Conservation (phyloP, 2,888 invertebrate genomes). For the Danaus chrysippus region DNA sequence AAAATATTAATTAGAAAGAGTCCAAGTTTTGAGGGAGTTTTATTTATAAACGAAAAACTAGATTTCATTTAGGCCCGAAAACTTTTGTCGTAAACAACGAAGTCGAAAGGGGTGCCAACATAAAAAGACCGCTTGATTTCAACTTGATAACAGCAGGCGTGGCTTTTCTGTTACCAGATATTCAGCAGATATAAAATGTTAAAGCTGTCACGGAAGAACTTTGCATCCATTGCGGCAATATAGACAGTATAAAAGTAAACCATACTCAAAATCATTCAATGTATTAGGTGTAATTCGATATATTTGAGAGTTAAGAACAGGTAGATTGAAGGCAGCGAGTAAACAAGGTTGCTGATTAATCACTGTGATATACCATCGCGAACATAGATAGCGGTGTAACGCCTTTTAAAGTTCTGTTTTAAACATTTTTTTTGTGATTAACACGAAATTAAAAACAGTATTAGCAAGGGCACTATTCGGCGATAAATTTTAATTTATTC, state of each 20-base stretch:
- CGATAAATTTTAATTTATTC: no score
- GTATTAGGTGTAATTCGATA: constrained; percentile 13
- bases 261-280: constrained; percentile 22
- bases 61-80: constrained; percentile 38
- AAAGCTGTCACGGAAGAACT: not conserved
- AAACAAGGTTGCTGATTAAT: constrained; percentile 65
- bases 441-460: not conserved
- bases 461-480: no score
- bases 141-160: constrained; percentile 61
- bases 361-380: constrained; percentile 55
- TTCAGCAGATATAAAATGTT: constrained; percentile 16
- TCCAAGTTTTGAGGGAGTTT: constrained; percentile 25
- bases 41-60: constrained; percentile 37
- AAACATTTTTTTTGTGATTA: constrained; percentile 26
- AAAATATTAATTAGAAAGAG: constrained; percentile 26
- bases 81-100: constrained; percentile 37
- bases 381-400: constrained; percentile 43
- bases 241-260: not conserved
- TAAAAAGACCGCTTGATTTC: constrained; percentile 65
- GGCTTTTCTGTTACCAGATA: constrained; percentile 26
- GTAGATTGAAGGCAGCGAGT: constrained; percentile 52
- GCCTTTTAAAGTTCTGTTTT: constrained; percentile 50
- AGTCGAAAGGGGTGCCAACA: constrained; percentile 51
- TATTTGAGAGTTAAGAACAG: not conserved
- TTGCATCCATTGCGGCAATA: constrained; percentile 15